Evolutionary conservation across 2,113 vertebrate genomes (phyloP).

Genomic region (Ceyx melanurus): DNA sequence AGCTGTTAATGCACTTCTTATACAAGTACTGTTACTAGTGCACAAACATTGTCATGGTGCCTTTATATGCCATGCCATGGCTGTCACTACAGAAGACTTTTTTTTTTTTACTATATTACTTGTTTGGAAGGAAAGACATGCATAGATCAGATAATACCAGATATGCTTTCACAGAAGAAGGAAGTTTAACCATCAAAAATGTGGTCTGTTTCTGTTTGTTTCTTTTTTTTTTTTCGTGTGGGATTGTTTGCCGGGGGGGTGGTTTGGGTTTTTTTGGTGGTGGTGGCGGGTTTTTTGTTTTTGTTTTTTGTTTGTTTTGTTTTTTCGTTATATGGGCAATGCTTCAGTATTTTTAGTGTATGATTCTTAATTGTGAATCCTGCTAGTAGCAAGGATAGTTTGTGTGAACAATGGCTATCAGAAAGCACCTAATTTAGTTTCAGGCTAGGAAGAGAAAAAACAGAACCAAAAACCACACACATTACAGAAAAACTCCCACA

Average conservation of each 20-base stretch:
- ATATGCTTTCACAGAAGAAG: background rate
- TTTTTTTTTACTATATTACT: background rate
- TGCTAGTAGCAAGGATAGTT: background rate
- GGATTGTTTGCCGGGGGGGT: no score
- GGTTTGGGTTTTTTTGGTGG: no score
- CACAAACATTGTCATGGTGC: background rate
- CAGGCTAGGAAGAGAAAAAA: rapidly evolving
- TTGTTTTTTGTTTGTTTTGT: no score
- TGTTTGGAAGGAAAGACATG: background rate
- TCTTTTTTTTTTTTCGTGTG: no score
- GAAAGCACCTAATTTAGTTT: background rate
- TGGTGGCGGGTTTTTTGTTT: no score
- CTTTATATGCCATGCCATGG: background rate
- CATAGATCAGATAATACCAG: background rate
- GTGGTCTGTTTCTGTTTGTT: background rate
- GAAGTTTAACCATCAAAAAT: background rate
- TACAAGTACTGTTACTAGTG: background rate
- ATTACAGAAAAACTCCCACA: no score
- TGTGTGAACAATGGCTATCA: background rate
- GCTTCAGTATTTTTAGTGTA: background rate
- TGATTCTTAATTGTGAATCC: background rate
- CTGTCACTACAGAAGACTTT: background rate
- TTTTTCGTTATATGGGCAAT: background rate
- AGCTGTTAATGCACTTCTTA: background rate
- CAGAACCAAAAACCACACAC: no score